Percentiles rank a stretch among this genome's conserved stretches.
phyloP scores from a whole-genome alignment of 2,113 vertebrate genomes.

The Dermatemys mawii region DNA sequence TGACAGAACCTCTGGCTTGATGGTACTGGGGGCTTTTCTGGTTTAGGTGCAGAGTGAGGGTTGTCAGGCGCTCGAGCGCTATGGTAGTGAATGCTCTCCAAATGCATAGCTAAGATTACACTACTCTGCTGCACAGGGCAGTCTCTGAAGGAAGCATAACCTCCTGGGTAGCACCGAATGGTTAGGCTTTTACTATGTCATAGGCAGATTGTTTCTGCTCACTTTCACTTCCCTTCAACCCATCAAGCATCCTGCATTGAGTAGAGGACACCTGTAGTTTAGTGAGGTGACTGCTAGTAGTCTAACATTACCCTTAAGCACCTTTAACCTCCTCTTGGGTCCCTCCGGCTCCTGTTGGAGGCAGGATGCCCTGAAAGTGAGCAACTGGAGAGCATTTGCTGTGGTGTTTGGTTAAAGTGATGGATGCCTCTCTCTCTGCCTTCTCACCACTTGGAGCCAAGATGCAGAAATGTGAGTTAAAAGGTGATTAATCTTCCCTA shows the following conservation, averaged over 20 bases:
- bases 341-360: background rate
- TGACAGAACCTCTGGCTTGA: background rate
- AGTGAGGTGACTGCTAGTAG: background rate
- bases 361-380: background rate
- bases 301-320: background rate
- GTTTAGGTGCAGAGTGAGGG: background rate
- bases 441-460: conserved; percentile 61
- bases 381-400: background rate
- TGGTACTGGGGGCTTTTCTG: background rate
- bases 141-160: background rate
- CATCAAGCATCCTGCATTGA: fast-evolving
- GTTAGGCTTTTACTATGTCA: background rate
- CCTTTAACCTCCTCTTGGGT: background rate
- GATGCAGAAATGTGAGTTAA: conserved; percentile 55
- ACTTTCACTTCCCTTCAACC: background rate
- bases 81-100: background rate
- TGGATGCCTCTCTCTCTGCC: conserved; percentile 66
- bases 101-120: background rate
- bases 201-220: fast-evolving
- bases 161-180: background rate
- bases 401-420: conserved; percentile 68
- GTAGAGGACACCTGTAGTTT: background rate
- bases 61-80: background rate
- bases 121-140: background rate
- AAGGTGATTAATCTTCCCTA: conserved; percentile 77